Evolutionary conservation across 2,113 vertebrate genomes (phyloP).

Genomic region (Tychaedon coryphoeus): DNA sequence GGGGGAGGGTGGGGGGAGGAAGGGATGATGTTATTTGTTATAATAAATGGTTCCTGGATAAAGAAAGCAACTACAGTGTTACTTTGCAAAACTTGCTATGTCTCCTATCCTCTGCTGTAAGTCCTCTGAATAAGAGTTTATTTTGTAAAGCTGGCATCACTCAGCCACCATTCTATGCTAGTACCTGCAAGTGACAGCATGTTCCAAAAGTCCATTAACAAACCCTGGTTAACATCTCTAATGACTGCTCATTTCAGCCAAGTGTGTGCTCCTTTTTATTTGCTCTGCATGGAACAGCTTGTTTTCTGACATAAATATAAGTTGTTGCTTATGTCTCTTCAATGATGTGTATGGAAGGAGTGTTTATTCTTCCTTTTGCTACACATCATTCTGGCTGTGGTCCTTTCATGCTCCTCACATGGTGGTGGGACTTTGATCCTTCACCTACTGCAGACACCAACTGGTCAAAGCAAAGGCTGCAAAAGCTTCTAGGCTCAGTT

Average conservation of each 20-base stretch:
- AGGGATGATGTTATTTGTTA: not conserved
- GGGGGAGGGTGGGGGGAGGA: accelerated
- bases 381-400: accelerated
- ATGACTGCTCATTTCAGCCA: not conserved
- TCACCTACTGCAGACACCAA: not conserved
- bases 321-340: not conserved
- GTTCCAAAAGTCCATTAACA: not conserved
- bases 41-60: not conserved
- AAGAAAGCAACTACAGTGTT: not conserved
- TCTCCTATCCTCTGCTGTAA: not conserved
- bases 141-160: not conserved
- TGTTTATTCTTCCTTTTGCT: not conserved
- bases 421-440: not conserved
- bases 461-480: not conserved
- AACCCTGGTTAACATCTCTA: not conserved
- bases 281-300: not conserved
- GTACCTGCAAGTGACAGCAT: not conserved
- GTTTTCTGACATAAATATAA: not conserved
- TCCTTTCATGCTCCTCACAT: not conserved
- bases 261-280: not conserved
- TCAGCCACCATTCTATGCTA: not conserved
- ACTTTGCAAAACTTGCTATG: not conserved
- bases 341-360: not conserved
- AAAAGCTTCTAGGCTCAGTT: not conserved
- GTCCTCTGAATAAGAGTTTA: not conserved